phyloP scores from a whole-genome alignment of 2,113 vertebrate genomes.

The Corythaixoides concolor region DNA sequence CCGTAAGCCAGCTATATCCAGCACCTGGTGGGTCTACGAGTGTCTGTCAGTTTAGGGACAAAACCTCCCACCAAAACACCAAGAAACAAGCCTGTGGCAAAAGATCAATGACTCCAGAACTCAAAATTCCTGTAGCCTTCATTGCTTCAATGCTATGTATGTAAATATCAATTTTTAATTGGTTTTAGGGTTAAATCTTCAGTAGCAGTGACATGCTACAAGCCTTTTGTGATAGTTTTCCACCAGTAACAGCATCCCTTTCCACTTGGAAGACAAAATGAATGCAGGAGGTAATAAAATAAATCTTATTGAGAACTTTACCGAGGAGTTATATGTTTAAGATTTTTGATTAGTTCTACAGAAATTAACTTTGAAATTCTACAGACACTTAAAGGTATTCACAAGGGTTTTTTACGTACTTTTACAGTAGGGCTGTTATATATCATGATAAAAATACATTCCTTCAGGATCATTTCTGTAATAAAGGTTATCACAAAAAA shows the following conservation, averaged over 20 bases:
- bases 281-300: neutral
- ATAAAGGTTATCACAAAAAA: neutral
- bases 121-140: neutral
- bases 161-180: neutral
- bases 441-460: neutral
- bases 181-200: neutral
- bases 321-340: neutral
- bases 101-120: neutral
- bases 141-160: neutral
- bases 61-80: neutral
- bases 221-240: neutral
- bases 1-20: neutral
- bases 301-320: neutral
- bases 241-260: neutral
- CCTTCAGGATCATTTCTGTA: neutral
- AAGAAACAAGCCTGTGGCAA: neutral
- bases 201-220: neutral
- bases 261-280: neutral
- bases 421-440: neutral
- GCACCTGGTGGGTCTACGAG: accelerated
- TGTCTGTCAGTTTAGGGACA: neutral
- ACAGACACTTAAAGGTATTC: neutral
- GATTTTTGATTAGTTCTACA: neutral
- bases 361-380: neutral
- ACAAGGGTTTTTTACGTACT: neutral